Evolutionary conservation across 1,140 invertebrate species (phyloP), one percentile per base, ranked within the genome.

Genomic region (Littorina saxatilis): DNA sequence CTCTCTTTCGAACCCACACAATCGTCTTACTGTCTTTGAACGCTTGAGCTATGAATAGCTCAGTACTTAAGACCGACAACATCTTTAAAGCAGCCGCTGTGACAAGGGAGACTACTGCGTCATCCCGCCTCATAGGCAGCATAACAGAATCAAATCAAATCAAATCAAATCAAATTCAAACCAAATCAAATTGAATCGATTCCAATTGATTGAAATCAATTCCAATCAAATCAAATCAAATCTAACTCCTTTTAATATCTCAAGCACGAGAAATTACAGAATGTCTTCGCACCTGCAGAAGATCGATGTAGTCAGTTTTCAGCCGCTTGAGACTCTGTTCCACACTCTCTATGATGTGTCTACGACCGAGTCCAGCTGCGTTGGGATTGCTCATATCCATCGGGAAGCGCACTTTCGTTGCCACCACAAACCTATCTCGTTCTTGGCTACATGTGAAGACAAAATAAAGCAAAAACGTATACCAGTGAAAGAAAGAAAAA

Each of bases 381-480:
- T 80, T 81, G 50, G 73, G 73, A 43, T 75, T 75, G 7, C 43
- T 55, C 27, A 29, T 7, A 20, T 75, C 73, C 73, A 75, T 75
- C 29, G 23, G 73, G 3, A 75, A 75, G 11, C 73, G 73, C 17
- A 84, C 83, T 74, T 90, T 90, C 39, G 89, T 90, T 1, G 88
- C 89, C 2, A 90, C 23, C 15, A 89, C 83, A 40, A 86, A 73
- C 2, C 85, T 73, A 15, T 87, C 83, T 77, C 89, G 75, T 2
- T 85, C 35, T 43, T 86, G 82, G n/a, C n/a, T n/a, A n/a, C n/a
- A n/a, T n/a, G n/a, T n/a, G n/a, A n/a, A n/a, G n/a, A n/a, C n/a
- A n/a, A n/a, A n/a, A n/a, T n/a, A n/a, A n/a, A n/a, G n/a, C n/a
- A n/a, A n/a, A n/a, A n/a, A n/a, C n/a, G n/a, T n/a, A n/a, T n/a